A percentile compares a stretch with the other conserved stretches of the same genome.
Evolutionary conservation across 2,797 vertebrate species (phyloP).

Genomic region (Vespertilio murinus): DNA sequence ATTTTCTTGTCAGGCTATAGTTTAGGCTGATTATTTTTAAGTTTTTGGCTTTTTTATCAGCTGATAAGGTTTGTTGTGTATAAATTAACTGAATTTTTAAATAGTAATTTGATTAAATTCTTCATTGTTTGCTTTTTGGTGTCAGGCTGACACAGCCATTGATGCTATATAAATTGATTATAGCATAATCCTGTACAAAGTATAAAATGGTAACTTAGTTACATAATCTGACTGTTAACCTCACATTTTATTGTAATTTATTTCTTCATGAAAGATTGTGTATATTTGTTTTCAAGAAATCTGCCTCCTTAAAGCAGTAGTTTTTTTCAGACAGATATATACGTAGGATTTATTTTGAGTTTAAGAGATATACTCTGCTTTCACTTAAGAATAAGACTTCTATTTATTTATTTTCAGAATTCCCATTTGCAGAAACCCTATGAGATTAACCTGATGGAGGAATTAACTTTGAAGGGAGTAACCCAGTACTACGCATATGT

Average conservation of each 20-base stretch:
- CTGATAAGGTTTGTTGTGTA: background rate
- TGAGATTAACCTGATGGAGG: conserved; percentile 99
- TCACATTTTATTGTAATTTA: background rate
- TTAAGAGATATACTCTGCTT: background rate
- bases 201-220: background rate
- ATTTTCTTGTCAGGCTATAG: background rate
- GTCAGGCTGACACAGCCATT: background rate
- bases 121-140: background rate
- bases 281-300: conserved; percentile 5
- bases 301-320: background rate
- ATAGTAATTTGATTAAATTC: background rate
- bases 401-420: conserved; percentile 84
- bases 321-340: background rate
- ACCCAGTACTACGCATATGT: conserved; percentile 99
- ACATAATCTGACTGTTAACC: background rate
- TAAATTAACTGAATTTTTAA: background rate
- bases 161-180: background rate
- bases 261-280: background rate
- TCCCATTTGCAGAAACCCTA: conserved; percentile 98
- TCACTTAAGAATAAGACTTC: background rate
- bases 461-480: conserved; percentile 98
- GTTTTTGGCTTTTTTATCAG: background rate
- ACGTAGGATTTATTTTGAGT: accelerated
- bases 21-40: conserved; percentile 20
- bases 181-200: background rate